Percentiles rank a stretch among this genome's conserved stretches.
Conservation (phyloP, 2,113 vertebrate species). For the Edolisoma coerulescens region DNA sequence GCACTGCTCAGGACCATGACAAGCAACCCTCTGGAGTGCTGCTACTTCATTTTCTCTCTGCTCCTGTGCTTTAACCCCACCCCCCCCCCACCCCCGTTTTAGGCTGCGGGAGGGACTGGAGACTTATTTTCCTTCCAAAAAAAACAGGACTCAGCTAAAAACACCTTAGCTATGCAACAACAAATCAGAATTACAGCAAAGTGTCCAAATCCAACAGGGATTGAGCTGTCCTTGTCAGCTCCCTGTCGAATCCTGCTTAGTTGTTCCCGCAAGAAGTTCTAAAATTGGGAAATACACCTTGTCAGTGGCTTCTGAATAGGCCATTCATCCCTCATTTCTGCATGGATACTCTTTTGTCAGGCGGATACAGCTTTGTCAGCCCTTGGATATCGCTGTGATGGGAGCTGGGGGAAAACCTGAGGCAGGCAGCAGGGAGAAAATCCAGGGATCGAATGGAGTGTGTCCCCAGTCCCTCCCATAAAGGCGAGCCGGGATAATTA, state of each 20-base stretch:
- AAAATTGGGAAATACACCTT: slow-evolving; percentile 28
- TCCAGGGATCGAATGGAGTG: neutral
- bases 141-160: neutral
- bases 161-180: neutral
- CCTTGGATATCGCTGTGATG: neutral
- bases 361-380: neutral
- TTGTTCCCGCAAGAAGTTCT: neutral
- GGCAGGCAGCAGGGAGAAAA: neutral
- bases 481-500: neutral
- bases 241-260: neutral
- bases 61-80: neutral
- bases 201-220: neutral
- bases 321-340: slow-evolving; percentile 12
- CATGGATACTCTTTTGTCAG: slow-evolving; percentile 3
- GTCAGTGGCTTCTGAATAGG: neutral
- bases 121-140: neutral
- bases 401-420: neutral
- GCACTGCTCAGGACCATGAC: neutral
- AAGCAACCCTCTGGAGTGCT: neutral
- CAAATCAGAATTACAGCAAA: neutral
- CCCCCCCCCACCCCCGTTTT: neutral
- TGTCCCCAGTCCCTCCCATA: neutral
- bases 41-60: neutral
- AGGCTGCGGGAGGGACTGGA: no score
- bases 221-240: slow-evolving; percentile 17